Percentiles rank a stretch among this genome's conserved stretches.
Evolutionary conservation across 2,113 vertebrate species (phyloP).

Genomic region (Onychostruthus taczanowskii): DNA sequence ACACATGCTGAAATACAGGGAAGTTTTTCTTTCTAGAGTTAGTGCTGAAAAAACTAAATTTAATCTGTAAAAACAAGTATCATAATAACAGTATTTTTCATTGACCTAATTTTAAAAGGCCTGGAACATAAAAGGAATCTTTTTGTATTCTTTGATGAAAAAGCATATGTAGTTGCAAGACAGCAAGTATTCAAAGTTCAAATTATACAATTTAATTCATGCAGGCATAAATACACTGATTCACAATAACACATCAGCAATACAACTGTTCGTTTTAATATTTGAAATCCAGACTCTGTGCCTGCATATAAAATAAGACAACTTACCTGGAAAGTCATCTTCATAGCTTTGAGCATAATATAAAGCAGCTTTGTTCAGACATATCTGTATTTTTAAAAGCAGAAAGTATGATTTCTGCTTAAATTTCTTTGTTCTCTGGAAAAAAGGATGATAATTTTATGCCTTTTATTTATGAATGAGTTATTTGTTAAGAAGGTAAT

Average conservation of each 20-base stretch:
- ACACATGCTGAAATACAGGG: background rate
- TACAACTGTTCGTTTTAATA: background rate
- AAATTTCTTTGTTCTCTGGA: background rate
- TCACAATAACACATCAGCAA: background rate
- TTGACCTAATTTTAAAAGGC: background rate
- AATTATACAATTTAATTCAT: background rate
- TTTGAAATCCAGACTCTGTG: background rate
- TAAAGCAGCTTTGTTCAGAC: background rate
- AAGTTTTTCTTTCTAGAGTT: background rate
- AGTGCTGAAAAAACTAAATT: background rate
- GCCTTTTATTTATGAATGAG: background rate
- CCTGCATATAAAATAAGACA: background rate
- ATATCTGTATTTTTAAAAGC: background rate
- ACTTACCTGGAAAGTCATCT: background rate
- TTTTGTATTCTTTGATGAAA: background rate
- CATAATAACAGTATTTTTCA: background rate
- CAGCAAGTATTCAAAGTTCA: background rate
- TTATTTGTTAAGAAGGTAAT: background rate
- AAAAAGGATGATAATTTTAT: background rate
- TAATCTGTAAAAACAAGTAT: background rate
- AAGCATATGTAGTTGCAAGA: background rate
- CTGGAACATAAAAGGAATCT: background rate
- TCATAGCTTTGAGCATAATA: background rate
- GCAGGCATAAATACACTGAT: background rate
- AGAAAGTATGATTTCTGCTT: background rate